Percentiles rank a stretch among this genome's conserved stretches.
These are phyloP conservation scores for Ennomos quercinarius DNA, from an alignment of 2,888 invertebrate genomes.

Conservation along the genomic window DNA sequence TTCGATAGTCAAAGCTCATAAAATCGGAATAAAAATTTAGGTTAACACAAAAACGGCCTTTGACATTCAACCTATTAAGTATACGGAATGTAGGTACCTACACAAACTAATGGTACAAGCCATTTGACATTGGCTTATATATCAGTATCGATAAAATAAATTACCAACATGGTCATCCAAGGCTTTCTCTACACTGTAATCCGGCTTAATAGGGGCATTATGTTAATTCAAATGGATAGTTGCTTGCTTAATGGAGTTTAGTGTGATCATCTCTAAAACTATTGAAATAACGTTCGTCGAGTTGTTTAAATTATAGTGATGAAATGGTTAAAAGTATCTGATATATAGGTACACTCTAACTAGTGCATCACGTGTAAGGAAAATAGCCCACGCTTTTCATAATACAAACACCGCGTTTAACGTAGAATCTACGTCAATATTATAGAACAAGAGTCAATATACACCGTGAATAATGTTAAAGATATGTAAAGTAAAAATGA, in stretches of 20 bases:
- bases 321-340: constrained; percentile 24
- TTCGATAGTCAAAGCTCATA: constrained; percentile 1
- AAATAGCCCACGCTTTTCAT: constrained; percentile 60
- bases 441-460: no score
- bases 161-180: constrained; percentile 39
- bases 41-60: constrained; percentile 2
- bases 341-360: constrained; percentile 30
- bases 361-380: constrained; percentile 58
- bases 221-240: constrained; percentile 46
- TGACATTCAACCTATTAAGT: constrained; percentile 9
- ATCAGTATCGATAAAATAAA: constrained; percentile 40
- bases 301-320: constrained; percentile 27
- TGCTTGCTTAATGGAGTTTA: constrained; percentile 45
- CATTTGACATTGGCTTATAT: constrained; percentile 36
- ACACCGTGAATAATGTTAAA: constrained; percentile 55
- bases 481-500: constrained; percentile 40
- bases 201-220: constrained; percentile 47
- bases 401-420: constrained; percentile 59
- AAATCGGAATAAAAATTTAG: background rate
- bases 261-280: constrained; percentile 41
- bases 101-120: constrained; percentile 13
- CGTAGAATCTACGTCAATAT: constrained; percentile 63
- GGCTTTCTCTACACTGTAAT: constrained; percentile 42
- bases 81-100: no score
- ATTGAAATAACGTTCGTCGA: constrained; percentile 25